These are phyloP conservation scores for Zoroaster sp. DNA, from an alignment of 53 echinoderm and acorn worm genomes.

Conservation along the genomic window DNA sequence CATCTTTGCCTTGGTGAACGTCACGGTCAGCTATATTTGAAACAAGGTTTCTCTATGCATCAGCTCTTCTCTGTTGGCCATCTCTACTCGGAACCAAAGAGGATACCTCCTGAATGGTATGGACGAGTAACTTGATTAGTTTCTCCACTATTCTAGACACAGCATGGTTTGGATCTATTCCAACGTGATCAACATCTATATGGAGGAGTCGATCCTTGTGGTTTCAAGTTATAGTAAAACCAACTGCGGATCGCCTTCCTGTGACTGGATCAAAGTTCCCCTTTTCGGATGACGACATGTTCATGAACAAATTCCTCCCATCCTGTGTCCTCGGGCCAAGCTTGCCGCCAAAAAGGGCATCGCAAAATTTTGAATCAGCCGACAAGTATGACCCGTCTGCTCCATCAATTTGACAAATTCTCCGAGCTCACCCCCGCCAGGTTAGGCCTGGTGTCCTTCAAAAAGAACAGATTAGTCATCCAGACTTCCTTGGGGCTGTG, in stretches of 20 bases:
- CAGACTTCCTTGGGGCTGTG: constrained; percentile 46
- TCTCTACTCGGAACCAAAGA: background rate
- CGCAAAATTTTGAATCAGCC: constrained; percentile 31
- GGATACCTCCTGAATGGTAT: background rate
- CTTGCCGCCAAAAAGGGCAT: constrained; percentile 27
- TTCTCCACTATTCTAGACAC: too few species aligned
- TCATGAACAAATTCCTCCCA: constrained; percentile 5
- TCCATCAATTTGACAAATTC: constrained; percentile 12
- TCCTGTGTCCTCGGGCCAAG: background rate
- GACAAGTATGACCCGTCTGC: constrained; percentile 10
- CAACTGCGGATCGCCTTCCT: background rate
- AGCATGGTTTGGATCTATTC: constrained; percentile 11
- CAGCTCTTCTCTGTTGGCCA: background rate
- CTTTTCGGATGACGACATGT: background rate
- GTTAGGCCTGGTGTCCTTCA: constrained; percentile 25
- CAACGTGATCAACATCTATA: background rate
- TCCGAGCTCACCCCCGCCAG: constrained; percentile 6
- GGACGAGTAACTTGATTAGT: background rate
- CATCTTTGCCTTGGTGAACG: constrained; percentile 17
- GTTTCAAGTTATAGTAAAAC: background rate
- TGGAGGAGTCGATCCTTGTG: background rate
- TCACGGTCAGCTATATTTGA: background rate
- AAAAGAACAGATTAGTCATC: constrained; percentile 40
- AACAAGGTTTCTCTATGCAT: background rate
- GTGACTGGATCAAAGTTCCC: background rate